Evolutionary conservation across 1,140 invertebrate species (phyloP).

Genomic region (Centruroides sculpturatus): DNA sequence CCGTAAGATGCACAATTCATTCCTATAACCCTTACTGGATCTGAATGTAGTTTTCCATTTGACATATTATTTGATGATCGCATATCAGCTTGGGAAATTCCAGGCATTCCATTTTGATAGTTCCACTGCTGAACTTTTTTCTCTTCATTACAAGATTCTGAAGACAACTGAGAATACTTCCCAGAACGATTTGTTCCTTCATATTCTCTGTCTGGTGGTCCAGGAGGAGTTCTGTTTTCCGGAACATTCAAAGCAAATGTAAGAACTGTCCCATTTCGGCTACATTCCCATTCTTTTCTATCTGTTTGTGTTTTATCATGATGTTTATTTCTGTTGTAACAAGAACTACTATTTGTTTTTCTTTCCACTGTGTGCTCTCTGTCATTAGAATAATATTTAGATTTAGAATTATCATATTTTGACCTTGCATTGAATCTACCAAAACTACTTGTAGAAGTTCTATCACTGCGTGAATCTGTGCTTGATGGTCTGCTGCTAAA

Average conservation of each 20-base stretch:
- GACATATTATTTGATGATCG: too few species aligned
- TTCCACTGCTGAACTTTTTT: too few species aligned
- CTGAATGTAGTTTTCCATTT: too few species aligned
- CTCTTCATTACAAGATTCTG: too few species aligned
- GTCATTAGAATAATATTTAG: slow-evolving; percentile 5
- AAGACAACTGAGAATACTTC: too few species aligned
- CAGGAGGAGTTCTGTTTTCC: background rate
- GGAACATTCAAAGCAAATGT: background rate
- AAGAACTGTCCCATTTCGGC: slow-evolving; percentile 1
- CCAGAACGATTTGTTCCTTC: too few species aligned
- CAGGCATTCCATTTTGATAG: too few species aligned
- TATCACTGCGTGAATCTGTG: slow-evolving; percentile 1
- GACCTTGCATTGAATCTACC: background rate
- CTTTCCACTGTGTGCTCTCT: background rate
- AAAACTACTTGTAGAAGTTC: slow-evolving; percentile 2
- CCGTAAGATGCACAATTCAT: too few species aligned
- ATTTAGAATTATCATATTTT: background rate
- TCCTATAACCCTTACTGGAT: too few species aligned
- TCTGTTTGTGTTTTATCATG: background rate
- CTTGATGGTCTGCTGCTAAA: slow-evolving; percentile 11
- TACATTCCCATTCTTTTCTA: background rate
- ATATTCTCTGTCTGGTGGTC: background rate
- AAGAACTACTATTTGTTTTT: background rate
- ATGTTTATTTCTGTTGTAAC: slow-evolving; percentile 5
- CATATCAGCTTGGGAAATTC: too few species aligned